These are phyloP conservation scores for Syncerus caffer DNA, from an alignment of 2,797 vertebrate genomes.

Conservation along the genomic window DNA sequence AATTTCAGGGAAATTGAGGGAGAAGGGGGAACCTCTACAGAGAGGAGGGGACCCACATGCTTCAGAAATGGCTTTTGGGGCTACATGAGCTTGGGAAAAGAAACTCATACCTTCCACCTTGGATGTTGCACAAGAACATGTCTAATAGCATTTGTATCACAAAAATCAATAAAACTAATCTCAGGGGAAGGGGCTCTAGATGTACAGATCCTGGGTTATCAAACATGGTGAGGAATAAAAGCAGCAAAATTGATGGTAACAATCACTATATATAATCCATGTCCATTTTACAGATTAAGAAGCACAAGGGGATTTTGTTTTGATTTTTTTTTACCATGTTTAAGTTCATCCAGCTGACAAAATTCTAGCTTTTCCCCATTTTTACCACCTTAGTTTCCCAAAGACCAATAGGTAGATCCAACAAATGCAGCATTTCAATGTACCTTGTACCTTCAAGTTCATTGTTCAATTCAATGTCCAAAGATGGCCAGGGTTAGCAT, in stretches of 20 bases:
- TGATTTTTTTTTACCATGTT: neutral
- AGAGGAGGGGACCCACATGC: neutral
- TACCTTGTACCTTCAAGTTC: neutral
- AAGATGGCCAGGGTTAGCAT: neutral
- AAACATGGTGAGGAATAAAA: neutral
- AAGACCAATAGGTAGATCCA: neutral
- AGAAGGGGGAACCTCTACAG: neutral
- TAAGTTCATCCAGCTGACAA: neutral
- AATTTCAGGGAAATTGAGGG: neutral
- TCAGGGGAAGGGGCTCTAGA: neutral
- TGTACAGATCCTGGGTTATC: too few species aligned
- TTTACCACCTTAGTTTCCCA: neutral
- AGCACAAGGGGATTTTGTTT: neutral
- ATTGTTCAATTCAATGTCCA: neutral
- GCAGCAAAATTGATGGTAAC: neutral
- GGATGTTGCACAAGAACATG: neutral
- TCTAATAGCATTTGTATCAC: neutral
- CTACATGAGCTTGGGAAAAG: neutral
- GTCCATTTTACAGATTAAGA: slow-evolving; percentile 11
- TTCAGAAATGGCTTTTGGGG: neutral
- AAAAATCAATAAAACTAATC: neutral
- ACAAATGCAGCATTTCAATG: neutral
- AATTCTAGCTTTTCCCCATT: neutral
- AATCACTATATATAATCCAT: neutral
- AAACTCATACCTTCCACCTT: neutral